Percentiles rank a stretch among this genome's conserved stretches.
These are phyloP conservation scores for Uropetala carovei DNA, from an alignment of 2,888 invertebrate species.

Conservation along the genomic window DNA sequence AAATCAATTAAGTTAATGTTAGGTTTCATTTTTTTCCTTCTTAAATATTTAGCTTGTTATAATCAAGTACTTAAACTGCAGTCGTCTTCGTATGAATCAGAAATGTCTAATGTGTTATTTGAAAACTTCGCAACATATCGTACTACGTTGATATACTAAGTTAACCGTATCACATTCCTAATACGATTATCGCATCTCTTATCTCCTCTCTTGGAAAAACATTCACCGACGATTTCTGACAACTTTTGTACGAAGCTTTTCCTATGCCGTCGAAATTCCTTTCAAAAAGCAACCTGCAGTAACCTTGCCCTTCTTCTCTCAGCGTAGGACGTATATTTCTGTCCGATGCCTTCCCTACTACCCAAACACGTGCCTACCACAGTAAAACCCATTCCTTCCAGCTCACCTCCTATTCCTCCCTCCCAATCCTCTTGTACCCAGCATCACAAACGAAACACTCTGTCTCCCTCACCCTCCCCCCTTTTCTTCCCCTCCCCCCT, in stretches of 20 bases:
- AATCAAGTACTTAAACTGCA: no score
- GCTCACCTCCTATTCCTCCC: not conserved
- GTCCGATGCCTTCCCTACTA: no score
- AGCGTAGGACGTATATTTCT: slow-evolving; percentile 33
- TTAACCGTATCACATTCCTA: no score
- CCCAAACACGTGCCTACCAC: slow-evolving; percentile 47
- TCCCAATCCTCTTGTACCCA: not conserved
- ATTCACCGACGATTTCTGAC: not conserved
- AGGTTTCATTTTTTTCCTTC: no score
- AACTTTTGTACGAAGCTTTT: not conserved
- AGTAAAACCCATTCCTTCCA: not conserved
- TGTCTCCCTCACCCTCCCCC: not conserved
- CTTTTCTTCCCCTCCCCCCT: not conserved
- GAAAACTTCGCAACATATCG: no score
- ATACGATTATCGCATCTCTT: no score
- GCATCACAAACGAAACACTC: not conserved
- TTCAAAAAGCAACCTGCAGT: slow-evolving; percentile 51
- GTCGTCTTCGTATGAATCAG: no score
- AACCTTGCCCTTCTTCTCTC: slow-evolving; percentile 50
- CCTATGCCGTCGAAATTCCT: not conserved
- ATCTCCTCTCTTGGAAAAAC: no score
- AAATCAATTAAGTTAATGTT: no score
- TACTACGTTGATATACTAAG: no score
- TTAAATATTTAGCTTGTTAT: no score
- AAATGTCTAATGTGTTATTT: no score